Conservation (phyloP, 2,113 vertebrate species). For the Ancistrus triradiatus region DNA sequence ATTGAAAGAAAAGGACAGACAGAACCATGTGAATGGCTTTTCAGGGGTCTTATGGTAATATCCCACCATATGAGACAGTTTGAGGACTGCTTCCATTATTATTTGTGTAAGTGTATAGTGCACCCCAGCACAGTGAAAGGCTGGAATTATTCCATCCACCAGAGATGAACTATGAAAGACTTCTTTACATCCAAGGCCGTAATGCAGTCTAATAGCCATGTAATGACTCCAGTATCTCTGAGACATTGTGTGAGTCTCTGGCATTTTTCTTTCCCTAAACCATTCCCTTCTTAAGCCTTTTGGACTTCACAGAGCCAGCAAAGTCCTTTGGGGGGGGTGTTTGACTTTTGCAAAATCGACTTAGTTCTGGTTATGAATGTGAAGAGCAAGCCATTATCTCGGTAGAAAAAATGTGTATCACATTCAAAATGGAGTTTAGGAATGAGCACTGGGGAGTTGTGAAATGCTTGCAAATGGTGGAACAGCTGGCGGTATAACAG, state of each 20-base stretch:
- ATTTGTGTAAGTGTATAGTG: constrained; percentile 17
- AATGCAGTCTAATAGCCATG: constrained; percentile 50
- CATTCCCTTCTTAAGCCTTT: constrained; percentile 34
- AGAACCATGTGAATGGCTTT: constrained; percentile 8
- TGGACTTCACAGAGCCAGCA: constrained; percentile 33
- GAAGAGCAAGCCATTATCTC: background rate
- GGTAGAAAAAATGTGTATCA: background rate
- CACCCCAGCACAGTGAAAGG: constrained; percentile 28
- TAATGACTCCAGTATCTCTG: constrained; percentile 44
- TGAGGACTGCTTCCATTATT: constrained; percentile 36
- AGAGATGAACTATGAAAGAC: constrained; percentile 41
- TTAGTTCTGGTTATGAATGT: constrained; percentile 24
- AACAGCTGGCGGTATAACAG: constrained; percentile 1
- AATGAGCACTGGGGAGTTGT: background rate
- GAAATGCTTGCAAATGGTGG: background rate
- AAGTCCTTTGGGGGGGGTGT: constrained; percentile 24
- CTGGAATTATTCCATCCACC: constrained; percentile 44
- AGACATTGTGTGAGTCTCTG: constrained; percentile 24
- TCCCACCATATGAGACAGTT: constrained; percentile 29
- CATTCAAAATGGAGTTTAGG: background rate
- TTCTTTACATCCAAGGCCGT: constrained; percentile 37
- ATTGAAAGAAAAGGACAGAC: constrained; percentile 35
- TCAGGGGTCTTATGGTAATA: constrained; percentile 48
- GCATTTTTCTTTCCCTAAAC: constrained; percentile 37
- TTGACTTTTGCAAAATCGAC: constrained; percentile 32